phyloP scores from a whole-genome alignment of 1,140 invertebrate genomes.

The Leptestheria dahalacensis region DNA sequence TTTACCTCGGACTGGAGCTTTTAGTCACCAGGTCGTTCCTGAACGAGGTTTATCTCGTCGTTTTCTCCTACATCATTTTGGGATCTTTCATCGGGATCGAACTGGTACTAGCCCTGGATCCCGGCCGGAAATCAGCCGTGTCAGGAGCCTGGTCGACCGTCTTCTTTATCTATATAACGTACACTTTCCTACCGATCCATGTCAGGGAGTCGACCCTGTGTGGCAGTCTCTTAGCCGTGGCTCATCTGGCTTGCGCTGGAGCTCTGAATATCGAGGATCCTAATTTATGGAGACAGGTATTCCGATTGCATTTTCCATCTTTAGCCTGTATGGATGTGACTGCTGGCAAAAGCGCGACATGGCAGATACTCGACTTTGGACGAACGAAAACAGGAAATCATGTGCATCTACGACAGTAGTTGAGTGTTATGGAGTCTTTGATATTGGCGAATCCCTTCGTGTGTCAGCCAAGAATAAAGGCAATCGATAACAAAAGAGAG shows the following conservation, averaged over 20 bases:
- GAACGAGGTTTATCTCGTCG: slow-evolving; percentile 70
- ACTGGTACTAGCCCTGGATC: slow-evolving; percentile 33
- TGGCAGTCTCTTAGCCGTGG: slow-evolving; percentile 45
- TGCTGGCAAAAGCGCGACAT: no score
- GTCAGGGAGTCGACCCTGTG: slow-evolving; percentile 59
- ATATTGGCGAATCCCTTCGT: no score
- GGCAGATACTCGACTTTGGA: no score
- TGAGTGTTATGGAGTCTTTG: no score
- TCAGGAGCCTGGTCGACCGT: slow-evolving; percentile 49
- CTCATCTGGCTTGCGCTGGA: slow-evolving; percentile 42
- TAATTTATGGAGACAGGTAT: slow-evolving; percentile 22
- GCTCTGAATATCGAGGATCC: slow-evolving; percentile 14
- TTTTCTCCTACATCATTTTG: slow-evolving; percentile 61
- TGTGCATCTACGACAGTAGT: no score
- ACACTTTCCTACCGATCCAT: slow-evolving; percentile 67
- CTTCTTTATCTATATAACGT: slow-evolving; percentile 74
- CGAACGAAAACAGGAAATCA: no score
- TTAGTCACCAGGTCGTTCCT: slow-evolving; percentile 63
- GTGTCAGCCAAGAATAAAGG: not conserved
- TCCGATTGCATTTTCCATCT: not conserved
- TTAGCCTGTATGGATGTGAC: not conserved
- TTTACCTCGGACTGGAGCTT: slow-evolving; percentile 47
- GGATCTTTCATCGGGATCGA: slow-evolving; percentile 28
- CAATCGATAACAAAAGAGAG: not conserved
- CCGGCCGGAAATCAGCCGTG: slow-evolving; percentile 20